A percentile compares a stretch with the other conserved stretches of the same genome.
Evolutionary conservation across 2,113 vertebrate genomes (phyloP).

Genomic region (Mola mola): DNA sequence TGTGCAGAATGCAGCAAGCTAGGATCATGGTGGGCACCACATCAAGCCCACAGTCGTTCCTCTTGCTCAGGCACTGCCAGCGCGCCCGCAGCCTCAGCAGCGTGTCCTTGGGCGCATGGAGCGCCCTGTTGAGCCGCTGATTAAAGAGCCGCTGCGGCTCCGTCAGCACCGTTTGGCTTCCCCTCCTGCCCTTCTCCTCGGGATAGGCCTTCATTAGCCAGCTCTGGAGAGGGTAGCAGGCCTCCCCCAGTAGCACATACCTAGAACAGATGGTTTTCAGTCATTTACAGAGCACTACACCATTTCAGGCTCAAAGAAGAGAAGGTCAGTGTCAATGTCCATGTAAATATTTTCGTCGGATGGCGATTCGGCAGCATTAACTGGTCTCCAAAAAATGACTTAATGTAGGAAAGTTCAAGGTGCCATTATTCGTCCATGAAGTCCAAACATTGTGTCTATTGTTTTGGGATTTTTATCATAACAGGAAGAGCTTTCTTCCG

Average conservation of each 20-base stretch:
- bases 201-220: conserved; percentile 81
- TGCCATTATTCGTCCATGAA: too few relatives aligned
- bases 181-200: conserved; percentile 34
- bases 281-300: not conserved
- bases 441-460: too few relatives aligned
- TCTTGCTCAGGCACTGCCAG: conserved; percentile 81
- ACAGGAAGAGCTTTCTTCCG: too few relatives aligned
- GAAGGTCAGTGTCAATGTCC: too few relatives aligned
- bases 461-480: too few relatives aligned
- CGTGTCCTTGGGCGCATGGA: conserved; percentile 41
- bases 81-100: conserved; percentile 77
- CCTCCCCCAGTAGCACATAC: conserved; percentile 77
- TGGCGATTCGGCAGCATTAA: too few relatives aligned
- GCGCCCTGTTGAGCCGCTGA: conserved; percentile 57
- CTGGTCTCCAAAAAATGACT: too few relatives aligned
- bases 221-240: conserved; percentile 79
- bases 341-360: too few relatives aligned
- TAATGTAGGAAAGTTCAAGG: too few relatives aligned
- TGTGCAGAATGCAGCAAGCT: conserved; percentile 81
- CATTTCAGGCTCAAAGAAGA: too few relatives aligned
- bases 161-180: not conserved
- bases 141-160: conserved; percentile 74
- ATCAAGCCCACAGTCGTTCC: conserved; percentile 78
- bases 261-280: conserved; percentile 38
- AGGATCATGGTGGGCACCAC: conserved; percentile 78